These are phyloP conservation scores for Sylvietta virens DNA, from an alignment of 2,113 vertebrate genomes.

Conservation along the genomic window DNA sequence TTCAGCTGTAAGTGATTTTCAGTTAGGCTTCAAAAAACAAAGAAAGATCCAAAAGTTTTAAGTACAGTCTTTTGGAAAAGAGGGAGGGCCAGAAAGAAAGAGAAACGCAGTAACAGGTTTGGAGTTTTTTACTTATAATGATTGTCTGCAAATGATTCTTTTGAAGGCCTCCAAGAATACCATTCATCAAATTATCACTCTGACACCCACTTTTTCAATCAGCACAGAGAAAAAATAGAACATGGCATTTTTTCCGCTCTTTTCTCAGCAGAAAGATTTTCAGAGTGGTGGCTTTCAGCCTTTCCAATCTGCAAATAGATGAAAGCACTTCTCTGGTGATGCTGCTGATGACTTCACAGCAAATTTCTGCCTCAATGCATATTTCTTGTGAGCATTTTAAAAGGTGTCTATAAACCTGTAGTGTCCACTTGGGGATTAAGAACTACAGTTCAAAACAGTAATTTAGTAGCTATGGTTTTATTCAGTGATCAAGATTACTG, in stretches of 20 bases:
- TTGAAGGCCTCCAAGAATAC: background rate
- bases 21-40: background rate
- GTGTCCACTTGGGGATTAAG: background rate
- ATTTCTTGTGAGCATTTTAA: background rate
- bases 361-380: background rate
- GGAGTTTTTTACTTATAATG: background rate
- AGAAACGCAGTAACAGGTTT: background rate
- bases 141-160: background rate
- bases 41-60: background rate
- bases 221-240: background rate
- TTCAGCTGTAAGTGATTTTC: background rate
- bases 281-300: background rate
- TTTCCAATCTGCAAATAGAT: background rate
- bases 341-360: background rate
- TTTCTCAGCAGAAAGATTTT: background rate
- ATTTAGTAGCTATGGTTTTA: background rate
- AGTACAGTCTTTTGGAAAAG: background rate
- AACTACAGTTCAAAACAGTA: background rate
- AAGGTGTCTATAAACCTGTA: background rate
- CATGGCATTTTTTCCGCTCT: background rate
- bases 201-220: background rate
- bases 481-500: background rate
- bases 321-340: background rate
- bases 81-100: background rate
- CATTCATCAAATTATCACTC: background rate